Evolutionary conservation across 2,888 invertebrate genomes (phyloP), one percentile per base, ranked within the genome.

Genomic region (Poecilobothrus nobilitatus): DNA sequence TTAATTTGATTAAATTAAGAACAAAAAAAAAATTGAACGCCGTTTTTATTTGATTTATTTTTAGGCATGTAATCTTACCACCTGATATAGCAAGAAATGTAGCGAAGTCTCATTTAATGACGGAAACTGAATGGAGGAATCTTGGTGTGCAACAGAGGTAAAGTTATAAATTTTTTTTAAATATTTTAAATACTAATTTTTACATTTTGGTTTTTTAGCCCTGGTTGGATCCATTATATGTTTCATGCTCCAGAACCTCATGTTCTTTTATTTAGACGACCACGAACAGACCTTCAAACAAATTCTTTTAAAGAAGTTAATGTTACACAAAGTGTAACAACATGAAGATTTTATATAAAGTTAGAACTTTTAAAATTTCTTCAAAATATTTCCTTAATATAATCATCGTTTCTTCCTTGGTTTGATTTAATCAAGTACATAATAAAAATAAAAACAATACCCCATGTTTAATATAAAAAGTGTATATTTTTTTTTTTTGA

Each of bases 91-190:
- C 94, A 0, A 90, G 90, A 72, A 83, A 90, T 67, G 94, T 96
- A 0, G 96, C 96, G 0, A 91, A 92, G 78, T 89, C 90, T 0
- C 95, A 95, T 78, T 83, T 96, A 66, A 94, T 97, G 94, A 91
- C 93, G 0, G 97, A 97, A 83, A 89, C 92, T 0, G 96, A 97
- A 81, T 97, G 97, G 96, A 85, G 96, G 71, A 92, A 94, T 81
- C 86, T 97, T 1, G 96, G 96, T 0, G 94, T 97, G 0, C 95
- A 95, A 78, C 96, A 96, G 80, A 94, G 53, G 53, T 53, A 53
- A 9, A 41, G 9, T 15, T 27, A 27, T 27, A 27, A 27, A 27
- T 37, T 37, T 37, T 37, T 37, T 37, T 37, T 37, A 12, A 4
- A 37, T 10, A 37, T 37, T 37, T 34, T 12, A 37, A 3, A 37